Evolutionary conservation across 2,113 vertebrate genomes (phyloP).

Genomic region (Tauraco erythrolophus): DNA sequence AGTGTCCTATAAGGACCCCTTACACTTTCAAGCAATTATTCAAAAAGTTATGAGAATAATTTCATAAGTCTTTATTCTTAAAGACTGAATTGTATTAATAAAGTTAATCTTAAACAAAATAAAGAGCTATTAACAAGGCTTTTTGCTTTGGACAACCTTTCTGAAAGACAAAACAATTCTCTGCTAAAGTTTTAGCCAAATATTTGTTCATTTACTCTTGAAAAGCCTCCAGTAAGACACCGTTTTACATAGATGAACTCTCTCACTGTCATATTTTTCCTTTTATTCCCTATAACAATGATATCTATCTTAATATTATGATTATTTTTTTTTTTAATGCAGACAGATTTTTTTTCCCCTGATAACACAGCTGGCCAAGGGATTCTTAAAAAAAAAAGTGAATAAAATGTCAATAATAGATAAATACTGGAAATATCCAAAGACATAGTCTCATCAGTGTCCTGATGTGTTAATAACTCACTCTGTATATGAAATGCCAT

Average conservation of each 20-base stretch:
- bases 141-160: not conserved
- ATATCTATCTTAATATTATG: slow-evolving; percentile 21
- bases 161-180: not conserved
- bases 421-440: slow-evolving; percentile 51
- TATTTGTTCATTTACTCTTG: not conserved
- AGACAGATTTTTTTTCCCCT: too few species aligned
- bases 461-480: slow-evolving; percentile 52
- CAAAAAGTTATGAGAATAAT: not conserved
- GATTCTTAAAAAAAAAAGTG: slow-evolving; percentile 51
- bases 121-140: not conserved
- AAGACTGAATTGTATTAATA: not conserved
- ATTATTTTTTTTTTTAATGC: too few species aligned
- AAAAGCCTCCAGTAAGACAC: not conserved
- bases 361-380: slow-evolving; percentile 24
- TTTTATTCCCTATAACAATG: slow-evolving; percentile 18
- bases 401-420: slow-evolving; percentile 50
- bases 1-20: not conserved
- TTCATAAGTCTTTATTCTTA: not conserved
- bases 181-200: not conserved
- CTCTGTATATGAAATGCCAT: slow-evolving; percentile 25
- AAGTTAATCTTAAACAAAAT: not conserved
- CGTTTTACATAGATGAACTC: not conserved
- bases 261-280: slow-evolving; percentile 14
- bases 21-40: not conserved
- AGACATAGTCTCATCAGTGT: not conserved